These are phyloP conservation scores for Microcebus tavaratra DNA, from an alignment of 2,113 vertebrate species.

Conservation along the genomic window DNA sequence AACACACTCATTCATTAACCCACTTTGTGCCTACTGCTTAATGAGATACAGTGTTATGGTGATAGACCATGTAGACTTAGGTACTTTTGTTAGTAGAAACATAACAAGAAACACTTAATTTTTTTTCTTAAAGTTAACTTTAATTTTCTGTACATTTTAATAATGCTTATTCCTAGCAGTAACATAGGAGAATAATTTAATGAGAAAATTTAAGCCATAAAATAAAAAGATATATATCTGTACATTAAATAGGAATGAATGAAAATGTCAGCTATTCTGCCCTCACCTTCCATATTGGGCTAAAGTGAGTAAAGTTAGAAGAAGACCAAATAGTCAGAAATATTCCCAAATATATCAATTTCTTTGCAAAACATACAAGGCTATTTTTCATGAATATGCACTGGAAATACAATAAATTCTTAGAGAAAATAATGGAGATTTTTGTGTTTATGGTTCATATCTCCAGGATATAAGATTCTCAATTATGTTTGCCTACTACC, in stretches of 20 bases:
- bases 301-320: not conserved
- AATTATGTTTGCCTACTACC: not conserved
- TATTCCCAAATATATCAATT: not conserved
- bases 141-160: not conserved
- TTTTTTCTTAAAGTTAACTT: not conserved
- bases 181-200: slow-evolving; percentile 14
- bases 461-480: not conserved
- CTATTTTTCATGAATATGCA: not conserved
- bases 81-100: not conserved
- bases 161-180: not conserved
- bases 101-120: not conserved
- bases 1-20: not conserved
- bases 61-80: not conserved
- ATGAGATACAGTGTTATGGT: not conserved
- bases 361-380: not conserved
- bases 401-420: not conserved
- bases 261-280: not conserved
- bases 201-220: not conserved
- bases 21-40: not conserved
- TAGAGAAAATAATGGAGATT: not conserved
- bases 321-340: not conserved
- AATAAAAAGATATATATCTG: not conserved
- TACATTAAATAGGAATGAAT: slow-evolving; percentile 10
- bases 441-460: slow-evolving; percentile 33
- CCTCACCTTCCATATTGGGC: not conserved